Conservation (phyloP, 92 coral and sea anemone genomes). For the Palythoa caribaeorum region DNA sequence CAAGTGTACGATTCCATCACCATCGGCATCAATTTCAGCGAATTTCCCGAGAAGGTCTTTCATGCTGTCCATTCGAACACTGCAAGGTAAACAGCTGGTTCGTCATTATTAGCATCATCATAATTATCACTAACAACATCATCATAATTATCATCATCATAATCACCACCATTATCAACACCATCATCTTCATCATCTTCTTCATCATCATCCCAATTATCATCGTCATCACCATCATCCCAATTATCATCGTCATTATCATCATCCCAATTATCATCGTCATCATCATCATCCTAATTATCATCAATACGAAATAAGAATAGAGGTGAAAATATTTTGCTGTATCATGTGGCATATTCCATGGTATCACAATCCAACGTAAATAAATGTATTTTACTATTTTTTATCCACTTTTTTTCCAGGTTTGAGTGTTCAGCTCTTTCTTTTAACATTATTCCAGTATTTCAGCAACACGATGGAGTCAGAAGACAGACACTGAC, state of each 20-base stretch:
- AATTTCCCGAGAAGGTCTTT: conserved; percentile 76
- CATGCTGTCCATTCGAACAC: conserved; percentile 84
- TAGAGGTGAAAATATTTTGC: too few relatives aligned
- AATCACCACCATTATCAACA: neutral
- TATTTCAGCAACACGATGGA: neutral
- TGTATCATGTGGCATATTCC: too few relatives aligned
- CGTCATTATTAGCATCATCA: neutral
- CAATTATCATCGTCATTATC: neutral
- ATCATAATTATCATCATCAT: too few relatives aligned
- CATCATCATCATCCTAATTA: too few relatives aligned
- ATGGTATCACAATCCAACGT: too few relatives aligned
- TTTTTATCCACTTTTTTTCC: too few relatives aligned
- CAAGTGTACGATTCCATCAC: conserved; percentile 79
- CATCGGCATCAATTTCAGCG: conserved; percentile 79
- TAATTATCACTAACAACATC: neutral
- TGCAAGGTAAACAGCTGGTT: conserved; percentile 9
- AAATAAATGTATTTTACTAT: too few relatives aligned
- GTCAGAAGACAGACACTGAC: conserved; percentile 31
- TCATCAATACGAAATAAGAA: too few relatives aligned
- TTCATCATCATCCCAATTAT: too few relatives aligned
- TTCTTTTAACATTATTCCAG: neutral
- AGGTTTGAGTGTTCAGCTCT: too few relatives aligned
- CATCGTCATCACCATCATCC: neutral
- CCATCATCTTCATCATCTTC: neutral
- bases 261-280: neutral